Evolutionary conservation across 1,140 invertebrate species (phyloP), one percentile per base, ranked within the genome.

Genomic region (Drosophila bipectinata): DNA sequence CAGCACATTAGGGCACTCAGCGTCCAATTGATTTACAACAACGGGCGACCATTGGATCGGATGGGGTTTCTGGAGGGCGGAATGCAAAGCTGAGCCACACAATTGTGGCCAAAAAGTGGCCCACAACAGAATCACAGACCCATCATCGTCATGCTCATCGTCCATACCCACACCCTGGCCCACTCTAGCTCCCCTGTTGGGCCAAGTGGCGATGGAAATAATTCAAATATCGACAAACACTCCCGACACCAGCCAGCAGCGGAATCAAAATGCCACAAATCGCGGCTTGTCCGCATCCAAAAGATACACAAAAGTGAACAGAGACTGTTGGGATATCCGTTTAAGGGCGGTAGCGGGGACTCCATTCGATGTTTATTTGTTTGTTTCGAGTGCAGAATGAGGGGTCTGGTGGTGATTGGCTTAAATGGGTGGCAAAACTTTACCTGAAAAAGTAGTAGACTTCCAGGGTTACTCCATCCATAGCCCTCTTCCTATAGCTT

Each of bases 201-300:
- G 60, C 71, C 52, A 64, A 77, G 81, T 77, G 81, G 52, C 63
- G 80, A 77, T 80, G 68, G 73, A 85, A 85, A 85, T 77, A 85
- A 80, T 85, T 85, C 81, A 85, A 81, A 85, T 85, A 85, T 80
- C 77, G 76, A 84, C 75, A 81, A 78, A 73, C 69, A 75, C 69
- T 63, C 51, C 51, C 58, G 45, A 34, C 45, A 59, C 28, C n/a
- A n/a, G 39, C n/a, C 30, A 66, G 49, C 64, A 66, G 47, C 61
- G 64, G 64, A 66, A 67, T 66, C 62, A 63, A 75, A 60, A 75
- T 53, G 45, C 81, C 69, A 74, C 79, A 78, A 75, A 84, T 66
- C 60, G 79, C 73, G 51, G 64, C 57, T 59, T 58, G 69, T 64
- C 55, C 67, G 58, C 48, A 78, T 74, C 56, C 64, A 47, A 63